Evolutionary conservation across 2,797 vertebrate genomes (phyloP).

Genomic region (Erithacus rubecula): DNA sequence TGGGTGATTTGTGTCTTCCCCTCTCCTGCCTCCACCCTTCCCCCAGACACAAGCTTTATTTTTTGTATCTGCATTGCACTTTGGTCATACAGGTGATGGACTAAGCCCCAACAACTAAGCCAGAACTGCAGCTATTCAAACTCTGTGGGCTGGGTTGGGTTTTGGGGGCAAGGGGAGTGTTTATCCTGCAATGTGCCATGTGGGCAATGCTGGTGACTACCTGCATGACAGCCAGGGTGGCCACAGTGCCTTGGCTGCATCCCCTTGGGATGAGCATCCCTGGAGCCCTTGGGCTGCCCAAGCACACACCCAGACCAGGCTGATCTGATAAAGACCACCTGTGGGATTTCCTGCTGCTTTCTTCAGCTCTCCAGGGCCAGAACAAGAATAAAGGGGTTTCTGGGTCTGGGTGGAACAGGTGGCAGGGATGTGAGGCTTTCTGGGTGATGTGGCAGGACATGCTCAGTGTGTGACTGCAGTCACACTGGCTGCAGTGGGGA

Average conservation of each 20-base stretch:
- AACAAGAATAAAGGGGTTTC: background rate
- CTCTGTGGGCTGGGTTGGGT: background rate
- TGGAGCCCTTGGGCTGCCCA: background rate
- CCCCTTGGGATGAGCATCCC: background rate
- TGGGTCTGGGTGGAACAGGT: background rate
- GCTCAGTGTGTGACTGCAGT: too few relatives aligned
- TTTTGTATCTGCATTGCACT: background rate
- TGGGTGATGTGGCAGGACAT: fast-evolving
- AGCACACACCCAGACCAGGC: background rate
- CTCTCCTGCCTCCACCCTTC: background rate
- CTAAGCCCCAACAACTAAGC: background rate
- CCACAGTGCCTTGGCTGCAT: background rate
- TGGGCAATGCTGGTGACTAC: background rate
- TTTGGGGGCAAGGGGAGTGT: background rate
- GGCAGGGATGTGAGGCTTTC: background rate
- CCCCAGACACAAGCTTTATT: background rate
- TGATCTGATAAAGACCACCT: background rate
- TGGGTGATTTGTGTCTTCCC: background rate
- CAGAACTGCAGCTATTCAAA: background rate
- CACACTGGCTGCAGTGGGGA: background rate
- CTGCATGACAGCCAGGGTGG: background rate
- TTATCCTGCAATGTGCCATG: background rate
- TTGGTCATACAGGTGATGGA: background rate
- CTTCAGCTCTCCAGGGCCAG: background rate
- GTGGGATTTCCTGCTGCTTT: background rate